phyloP scores from a whole-genome alignment of 2,113 vertebrate species.

The Lampris megalopsis region DNA sequence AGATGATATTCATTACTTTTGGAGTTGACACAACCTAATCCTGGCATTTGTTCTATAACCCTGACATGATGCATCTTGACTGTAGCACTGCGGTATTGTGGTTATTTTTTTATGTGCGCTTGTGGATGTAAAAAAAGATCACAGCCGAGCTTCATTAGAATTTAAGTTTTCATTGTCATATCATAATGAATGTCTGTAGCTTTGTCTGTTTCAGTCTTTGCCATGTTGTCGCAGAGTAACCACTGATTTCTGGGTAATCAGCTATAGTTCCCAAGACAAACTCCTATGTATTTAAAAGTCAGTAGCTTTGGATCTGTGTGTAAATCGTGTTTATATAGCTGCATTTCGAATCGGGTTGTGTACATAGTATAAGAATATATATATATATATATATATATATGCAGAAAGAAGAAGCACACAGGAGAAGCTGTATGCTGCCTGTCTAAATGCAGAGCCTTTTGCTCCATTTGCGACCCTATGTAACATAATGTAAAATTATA shows the following conservation, averaged over 20 bases:
- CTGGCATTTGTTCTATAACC: background rate
- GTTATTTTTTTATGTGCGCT: slow-evolving; percentile 17
- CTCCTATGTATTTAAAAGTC: slow-evolving; percentile 7
- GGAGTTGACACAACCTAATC: background rate
- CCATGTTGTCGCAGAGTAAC: background rate
- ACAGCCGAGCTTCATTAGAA: slow-evolving; percentile 18
- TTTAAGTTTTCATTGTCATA: background rate
- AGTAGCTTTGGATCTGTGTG: slow-evolving; percentile 26
- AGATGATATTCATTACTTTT: background rate
- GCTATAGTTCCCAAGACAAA: slow-evolving; percentile 8
- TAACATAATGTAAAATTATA: background rate
- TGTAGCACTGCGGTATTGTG: background rate
- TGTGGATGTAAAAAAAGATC: slow-evolving; percentile 4
- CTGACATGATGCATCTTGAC: slow-evolving; percentile 2
- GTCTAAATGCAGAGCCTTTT: slow-evolving; percentile 9
- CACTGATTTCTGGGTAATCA: background rate
- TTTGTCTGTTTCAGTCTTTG: background rate
- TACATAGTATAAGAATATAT: slow-evolving; percentile 30
- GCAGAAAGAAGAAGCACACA: background rate
- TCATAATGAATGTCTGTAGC: slow-evolving; percentile 7
- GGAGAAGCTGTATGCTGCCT: slow-evolving; percentile 19
- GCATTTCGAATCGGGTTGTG: slow-evolving; percentile 41
- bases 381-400: slow-evolving; percentile 18
- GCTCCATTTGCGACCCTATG: slow-evolving; percentile 6
- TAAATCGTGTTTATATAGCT: slow-evolving; percentile 44